phyloP scores from a whole-genome alignment of 2,797 vertebrate genomes.

The Nothura maculosa region DNA sequence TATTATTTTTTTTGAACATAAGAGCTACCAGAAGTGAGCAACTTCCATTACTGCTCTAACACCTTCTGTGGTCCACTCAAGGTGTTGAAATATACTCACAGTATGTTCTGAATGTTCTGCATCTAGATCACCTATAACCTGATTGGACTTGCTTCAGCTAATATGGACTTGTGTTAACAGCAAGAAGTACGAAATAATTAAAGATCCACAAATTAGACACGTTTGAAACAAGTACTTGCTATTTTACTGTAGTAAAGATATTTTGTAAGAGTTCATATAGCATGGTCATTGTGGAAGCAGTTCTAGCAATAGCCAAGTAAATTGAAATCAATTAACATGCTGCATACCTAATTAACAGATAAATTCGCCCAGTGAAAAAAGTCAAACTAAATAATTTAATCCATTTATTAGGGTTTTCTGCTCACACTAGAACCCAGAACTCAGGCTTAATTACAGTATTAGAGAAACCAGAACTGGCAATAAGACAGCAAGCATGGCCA shows the following conservation, averaged over 20 bases:
- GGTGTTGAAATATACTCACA: neutral
- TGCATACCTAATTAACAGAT: neutral
- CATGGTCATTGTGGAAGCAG: neutral
- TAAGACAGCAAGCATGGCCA: accelerated
- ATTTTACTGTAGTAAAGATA: neutral
- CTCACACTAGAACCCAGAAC: neutral
- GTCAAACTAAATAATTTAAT: neutral
- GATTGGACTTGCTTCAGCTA: neutral
- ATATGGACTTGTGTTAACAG: neutral
- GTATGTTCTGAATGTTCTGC: neutral
- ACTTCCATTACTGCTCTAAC: neutral
- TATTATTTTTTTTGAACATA: neutral
- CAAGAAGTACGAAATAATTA: neutral
- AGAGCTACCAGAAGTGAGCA: neutral
- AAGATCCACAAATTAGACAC: neutral
- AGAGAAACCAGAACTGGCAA: neutral
- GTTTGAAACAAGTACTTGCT: neutral
- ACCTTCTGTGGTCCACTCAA: neutral
- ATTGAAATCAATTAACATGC: neutral
- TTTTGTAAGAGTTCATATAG: accelerated
- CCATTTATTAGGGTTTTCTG: neutral
- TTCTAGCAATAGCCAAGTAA: neutral
- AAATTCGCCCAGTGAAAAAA: neutral
- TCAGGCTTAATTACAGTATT: neutral
- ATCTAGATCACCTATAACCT: neutral